phyloP scores from a whole-genome alignment of 2,888 invertebrate genomes.

The Eugnorisma glareosa region DNA sequence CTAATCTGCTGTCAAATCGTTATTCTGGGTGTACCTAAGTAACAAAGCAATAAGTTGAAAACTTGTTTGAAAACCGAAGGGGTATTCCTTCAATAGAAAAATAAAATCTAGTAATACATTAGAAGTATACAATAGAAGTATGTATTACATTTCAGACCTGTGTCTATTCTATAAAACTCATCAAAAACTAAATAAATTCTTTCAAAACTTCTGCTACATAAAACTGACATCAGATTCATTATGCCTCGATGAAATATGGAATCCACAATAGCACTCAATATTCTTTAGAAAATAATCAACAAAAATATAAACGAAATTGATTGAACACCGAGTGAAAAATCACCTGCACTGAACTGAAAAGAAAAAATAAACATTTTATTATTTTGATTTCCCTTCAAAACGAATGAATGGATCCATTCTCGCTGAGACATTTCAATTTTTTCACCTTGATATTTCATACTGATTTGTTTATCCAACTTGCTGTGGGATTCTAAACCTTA shows the following conservation, averaged over 20 bases:
- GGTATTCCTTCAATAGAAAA: not conserved
- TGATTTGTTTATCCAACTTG: conserved; percentile 58
- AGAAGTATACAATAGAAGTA: not conserved
- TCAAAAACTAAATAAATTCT: not conserved
- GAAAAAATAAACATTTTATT: conserved; percentile 63
- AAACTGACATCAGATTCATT: conserved; percentile 12
- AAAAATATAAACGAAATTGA: conserved; percentile 51
- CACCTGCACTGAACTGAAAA: conserved; percentile 58
- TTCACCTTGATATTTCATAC: conserved; percentile 67
- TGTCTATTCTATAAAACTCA: not conserved
- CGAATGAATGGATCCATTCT: conserved; percentile 72
- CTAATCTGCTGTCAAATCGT: conserved; percentile 11
- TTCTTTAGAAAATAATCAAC: conserved; percentile 44
- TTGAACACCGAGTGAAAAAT: conserved; percentile 63
- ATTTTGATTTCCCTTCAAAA: conserved; percentile 70
- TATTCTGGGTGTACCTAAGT: not conserved
- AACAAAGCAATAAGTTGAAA: not conserved
- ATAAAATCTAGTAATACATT: not conserved
- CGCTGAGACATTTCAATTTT: conserved; percentile 71
- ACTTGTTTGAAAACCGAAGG: not conserved
- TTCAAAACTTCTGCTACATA: not conserved
- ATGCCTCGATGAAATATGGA: conserved; percentile 20
- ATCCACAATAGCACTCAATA: conserved; percentile 18
- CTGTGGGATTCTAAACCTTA: conserved; percentile 60
- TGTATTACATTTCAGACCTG: not conserved